Base-by-base conservation (phyloP, 2,888 invertebrate species). In the Sussaba pulchella region DNA sequence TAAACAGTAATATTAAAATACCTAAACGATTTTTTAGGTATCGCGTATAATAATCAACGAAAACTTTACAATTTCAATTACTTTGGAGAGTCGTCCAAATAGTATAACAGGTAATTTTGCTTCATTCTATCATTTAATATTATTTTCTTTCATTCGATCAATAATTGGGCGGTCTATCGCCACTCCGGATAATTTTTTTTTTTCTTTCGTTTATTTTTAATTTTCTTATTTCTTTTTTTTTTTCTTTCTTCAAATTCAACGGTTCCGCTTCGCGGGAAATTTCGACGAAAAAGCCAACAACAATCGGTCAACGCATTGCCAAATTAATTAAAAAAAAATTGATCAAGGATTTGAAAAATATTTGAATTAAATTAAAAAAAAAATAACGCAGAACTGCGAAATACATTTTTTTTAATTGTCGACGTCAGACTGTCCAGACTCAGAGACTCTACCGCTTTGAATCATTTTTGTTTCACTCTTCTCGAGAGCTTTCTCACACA, bases 391-490 rank as follows among this genome's bases (percentile, higher is more conserved):
- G 9, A 1, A 31, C 14, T 31, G 71, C n/a, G n/a, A n/a, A 80
- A 75, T 54, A 64, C 74, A 79, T 79, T 41, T 61, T 31, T 54
- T 52, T 71, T 8, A 50, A 66, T 59, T 61, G 43, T 70, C 79
- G 64, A 67, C 75, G 71, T 80, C 75, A 71, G 80, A 80, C 80
- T 80, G 80, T 80, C 80, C 80, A 80, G 80, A 80, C 80, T 71
- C 47, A 80, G 76, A 80, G 76, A 76, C 54, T 57, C 54, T 57
- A 57, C 31, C 54, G 54, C 54, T 57, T 57, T 57, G 41, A 50
- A 24, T 71, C 59, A 45, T 66, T 70, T 66, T 52, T 26, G 17
- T 12, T 72, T 71, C 6, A 47, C 43, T 36, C 24, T 14, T 26
- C 39, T 17, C 31, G 43, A 52, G n/a, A n/a, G n/a, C n/a, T 36